A percentile compares a stretch with the other conserved stretches of the same genome.
phyloP scores from a whole-genome alignment of 2,888 invertebrate species.

The Hybos culiciformis region DNA sequence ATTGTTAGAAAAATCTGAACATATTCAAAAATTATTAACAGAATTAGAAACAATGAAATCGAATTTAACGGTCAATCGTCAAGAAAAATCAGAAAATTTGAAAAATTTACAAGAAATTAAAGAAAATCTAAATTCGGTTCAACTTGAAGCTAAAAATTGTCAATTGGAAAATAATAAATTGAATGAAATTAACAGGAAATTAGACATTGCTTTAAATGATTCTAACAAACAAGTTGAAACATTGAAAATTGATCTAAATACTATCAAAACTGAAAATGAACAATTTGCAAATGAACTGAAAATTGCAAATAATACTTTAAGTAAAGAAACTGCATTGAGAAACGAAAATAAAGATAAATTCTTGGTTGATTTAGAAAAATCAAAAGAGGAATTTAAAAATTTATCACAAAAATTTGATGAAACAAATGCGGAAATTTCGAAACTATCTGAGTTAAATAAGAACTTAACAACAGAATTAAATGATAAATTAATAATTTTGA shows the following conservation, averaged over 20 bases:
- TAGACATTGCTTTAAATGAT: not conserved
- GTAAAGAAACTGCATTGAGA: not conserved
- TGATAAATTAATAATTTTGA: no score
- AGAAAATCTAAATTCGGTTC: not conserved
- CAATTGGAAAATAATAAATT: not conserved
- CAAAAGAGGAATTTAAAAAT: constrained; percentile 2
- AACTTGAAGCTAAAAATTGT: not conserved
- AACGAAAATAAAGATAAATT: not conserved
- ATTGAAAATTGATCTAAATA: no score
- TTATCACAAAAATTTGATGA: constrained; percentile 6
- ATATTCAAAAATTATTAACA: no score
- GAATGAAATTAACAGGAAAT: not conserved
- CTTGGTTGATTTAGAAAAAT: not conserved
- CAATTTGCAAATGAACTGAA: not conserved
- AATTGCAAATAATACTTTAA: not conserved
- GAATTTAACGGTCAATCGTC: not conserved
- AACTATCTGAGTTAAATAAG: not conserved
- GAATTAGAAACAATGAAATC: not conserved
- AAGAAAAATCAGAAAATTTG: not conserved
- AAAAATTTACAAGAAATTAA: not conserved
- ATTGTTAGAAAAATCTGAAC: no score
- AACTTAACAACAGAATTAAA: no score
- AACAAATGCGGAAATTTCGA: not conserved
- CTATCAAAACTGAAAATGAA: not conserved
- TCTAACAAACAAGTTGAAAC: not conserved